Percentiles rank a stretch among this genome's conserved stretches.
phyloP scores from a whole-genome alignment of 2,113 vertebrate genomes.

The Ictalurus punctatus region DNA sequence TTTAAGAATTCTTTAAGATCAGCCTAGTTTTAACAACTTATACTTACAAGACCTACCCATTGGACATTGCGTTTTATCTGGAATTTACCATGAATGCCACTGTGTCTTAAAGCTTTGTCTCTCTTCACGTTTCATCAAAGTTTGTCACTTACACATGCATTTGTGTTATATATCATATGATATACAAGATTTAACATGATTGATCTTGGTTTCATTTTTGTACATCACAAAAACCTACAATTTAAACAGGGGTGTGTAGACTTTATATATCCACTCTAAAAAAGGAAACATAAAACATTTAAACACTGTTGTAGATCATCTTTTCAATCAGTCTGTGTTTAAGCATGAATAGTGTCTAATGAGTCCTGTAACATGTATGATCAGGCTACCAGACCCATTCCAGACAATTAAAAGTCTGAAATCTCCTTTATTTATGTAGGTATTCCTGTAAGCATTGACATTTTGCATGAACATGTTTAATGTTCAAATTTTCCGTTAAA shows the following conservation, averaged over 20 bases:
- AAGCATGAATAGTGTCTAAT: background rate
- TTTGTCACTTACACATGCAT: background rate
- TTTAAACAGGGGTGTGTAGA: background rate
- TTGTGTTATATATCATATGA: background rate
- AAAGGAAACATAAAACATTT: background rate
- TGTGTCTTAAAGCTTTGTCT: background rate
- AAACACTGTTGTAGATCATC: background rate
- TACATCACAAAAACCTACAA: background rate
- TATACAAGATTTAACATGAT: background rate
- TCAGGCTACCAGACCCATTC: background rate
- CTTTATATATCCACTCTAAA: background rate
- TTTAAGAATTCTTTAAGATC: too few relatives aligned
- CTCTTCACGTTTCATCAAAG: background rate
- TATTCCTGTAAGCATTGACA: background rate
- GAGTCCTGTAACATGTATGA: background rate
- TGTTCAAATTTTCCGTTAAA: background rate
- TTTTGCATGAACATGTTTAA: background rate
- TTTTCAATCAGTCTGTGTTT: background rate
- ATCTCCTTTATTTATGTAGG: background rate
- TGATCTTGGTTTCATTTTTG: background rate
- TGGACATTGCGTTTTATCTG: background rate
- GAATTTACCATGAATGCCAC: background rate
- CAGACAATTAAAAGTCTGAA: background rate
- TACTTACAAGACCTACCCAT: too few relatives aligned
- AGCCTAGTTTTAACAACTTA: background rate